phyloP scores from a whole-genome alignment of 1,140 invertebrate genomes.

The Brachionus calyciflorus region DNA sequence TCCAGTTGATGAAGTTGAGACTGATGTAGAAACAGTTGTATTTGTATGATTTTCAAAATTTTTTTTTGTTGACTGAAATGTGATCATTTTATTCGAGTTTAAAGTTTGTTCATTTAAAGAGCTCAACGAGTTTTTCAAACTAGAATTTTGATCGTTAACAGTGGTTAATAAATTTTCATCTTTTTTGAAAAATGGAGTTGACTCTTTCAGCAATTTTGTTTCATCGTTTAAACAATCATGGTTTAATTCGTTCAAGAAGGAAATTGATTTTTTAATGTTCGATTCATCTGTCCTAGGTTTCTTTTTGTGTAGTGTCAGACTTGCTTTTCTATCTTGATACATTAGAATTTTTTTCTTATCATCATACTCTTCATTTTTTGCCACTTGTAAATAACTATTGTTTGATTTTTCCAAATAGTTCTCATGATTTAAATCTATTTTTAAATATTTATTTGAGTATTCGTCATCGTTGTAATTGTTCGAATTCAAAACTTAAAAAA shows the following conservation, averaged over 20 bases:
- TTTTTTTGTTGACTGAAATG: neutral
- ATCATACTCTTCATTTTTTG: neutral
- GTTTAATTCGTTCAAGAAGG: neutral
- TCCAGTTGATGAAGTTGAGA: neutral
- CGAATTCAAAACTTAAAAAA: too few species aligned
- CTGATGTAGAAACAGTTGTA: conserved; percentile 25
- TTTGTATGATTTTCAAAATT: conserved; percentile 5
- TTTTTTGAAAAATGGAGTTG: neutral
- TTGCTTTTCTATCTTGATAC: neutral
- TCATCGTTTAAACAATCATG: neutral
- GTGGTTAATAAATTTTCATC: neutral
- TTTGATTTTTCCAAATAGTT: neutral
- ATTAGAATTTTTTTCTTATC: neutral
- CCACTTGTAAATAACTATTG: neutral
- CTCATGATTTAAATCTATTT: neutral
- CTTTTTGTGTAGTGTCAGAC: neutral
- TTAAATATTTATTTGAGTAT: neutral
- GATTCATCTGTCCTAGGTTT: neutral
- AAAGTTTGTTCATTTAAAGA: neutral
- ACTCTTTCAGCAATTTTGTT: neutral
- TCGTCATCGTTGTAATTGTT: neutral
- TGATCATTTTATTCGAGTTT: neutral
- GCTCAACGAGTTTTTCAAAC: neutral
- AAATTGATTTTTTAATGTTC: neutral
- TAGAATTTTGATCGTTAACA: neutral